A percentile compares a stretch with the other conserved stretches of the same genome.
These are phyloP conservation scores for Galemys pyrenaicus DNA, from an alignment of 2,113 vertebrate species.

Conservation along the genomic window DNA sequence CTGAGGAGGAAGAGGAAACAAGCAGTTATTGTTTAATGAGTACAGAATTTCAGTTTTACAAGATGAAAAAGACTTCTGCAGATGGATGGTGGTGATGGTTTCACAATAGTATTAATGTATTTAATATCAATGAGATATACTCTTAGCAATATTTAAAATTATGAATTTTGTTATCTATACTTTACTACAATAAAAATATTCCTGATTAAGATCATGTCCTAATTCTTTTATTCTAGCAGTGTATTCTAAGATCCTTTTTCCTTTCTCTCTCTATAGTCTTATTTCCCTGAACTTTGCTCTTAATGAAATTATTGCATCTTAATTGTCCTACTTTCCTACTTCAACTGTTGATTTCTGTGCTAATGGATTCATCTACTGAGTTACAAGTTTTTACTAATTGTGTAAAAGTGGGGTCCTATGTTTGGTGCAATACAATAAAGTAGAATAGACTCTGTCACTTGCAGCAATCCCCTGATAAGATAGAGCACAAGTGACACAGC, in stretches of 20 bases:
- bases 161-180: background rate
- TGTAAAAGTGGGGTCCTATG: background rate
- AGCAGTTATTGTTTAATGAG: background rate
- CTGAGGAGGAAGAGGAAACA: too few species aligned
- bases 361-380: background rate
- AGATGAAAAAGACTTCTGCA: background rate
- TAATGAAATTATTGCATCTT: background rate
- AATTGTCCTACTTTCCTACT: background rate
- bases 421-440: background rate
- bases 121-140: background rate
- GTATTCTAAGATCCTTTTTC: background rate
- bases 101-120: background rate
- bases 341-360: background rate
- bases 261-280: background rate
- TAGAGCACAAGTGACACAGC: background rate
- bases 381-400: background rate
- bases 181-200: background rate
- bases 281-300: background rate
- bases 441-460: background rate
- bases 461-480: background rate
- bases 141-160: background rate
- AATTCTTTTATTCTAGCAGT: background rate
- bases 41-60: background rate
- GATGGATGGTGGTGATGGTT: background rate
- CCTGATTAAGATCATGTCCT: background rate